Evolutionary conservation across 2,113 vertebrate species (phyloP), one percentile per base, ranked within the genome.

Genomic region (Semicossyphus pulcher): DNA sequence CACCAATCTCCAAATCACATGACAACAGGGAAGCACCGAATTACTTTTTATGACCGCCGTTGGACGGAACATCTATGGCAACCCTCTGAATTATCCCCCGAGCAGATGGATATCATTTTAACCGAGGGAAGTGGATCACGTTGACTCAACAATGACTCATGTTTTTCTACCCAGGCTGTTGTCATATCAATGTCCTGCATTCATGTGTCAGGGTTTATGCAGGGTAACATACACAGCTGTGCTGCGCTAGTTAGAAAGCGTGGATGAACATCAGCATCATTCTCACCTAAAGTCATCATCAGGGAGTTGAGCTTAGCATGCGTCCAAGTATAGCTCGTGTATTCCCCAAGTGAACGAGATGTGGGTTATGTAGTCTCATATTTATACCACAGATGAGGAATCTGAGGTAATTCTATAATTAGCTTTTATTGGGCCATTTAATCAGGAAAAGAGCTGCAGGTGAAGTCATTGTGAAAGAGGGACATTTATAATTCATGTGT

Each of bases 391-490:
- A 57, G 52, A 59, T 37, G 68, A 80, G 26, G 28, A 68, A 63
- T 70, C 45, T 81, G 82, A 83, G 60, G 65, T 56, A 63, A 81
- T 44, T 80, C 73, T 74, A 80, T 80, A 88, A 81, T 78, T 75
- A 88, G 58, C 80, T 76, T 48, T 85, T 81, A 76, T 9, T 68
- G 63, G 88, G 84, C 29, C 78, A 77, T 74, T 79, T 72, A 73
- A 80, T 85, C 57, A 85, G 28, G 14, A 47, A 58, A 21, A 44
- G 68, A 60, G 52, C 8, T 41, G 66, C 78, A 80, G 56, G 64
- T 63, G 11, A 68, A 10, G 18, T 70, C 76, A 39, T 59, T 81
- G 81, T 80, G 60, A 83, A 84, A 69, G 62, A 81, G 66, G 78
- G 68, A n/a, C 56, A 67, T 79, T 58, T 60, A 69, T 68, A 62